Percentiles rank a stretch among this genome's conserved stretches.
These are phyloP conservation scores for Sycophila texana DNA, from an alignment of 2,888 invertebrate species.

Conservation along the genomic window DNA sequence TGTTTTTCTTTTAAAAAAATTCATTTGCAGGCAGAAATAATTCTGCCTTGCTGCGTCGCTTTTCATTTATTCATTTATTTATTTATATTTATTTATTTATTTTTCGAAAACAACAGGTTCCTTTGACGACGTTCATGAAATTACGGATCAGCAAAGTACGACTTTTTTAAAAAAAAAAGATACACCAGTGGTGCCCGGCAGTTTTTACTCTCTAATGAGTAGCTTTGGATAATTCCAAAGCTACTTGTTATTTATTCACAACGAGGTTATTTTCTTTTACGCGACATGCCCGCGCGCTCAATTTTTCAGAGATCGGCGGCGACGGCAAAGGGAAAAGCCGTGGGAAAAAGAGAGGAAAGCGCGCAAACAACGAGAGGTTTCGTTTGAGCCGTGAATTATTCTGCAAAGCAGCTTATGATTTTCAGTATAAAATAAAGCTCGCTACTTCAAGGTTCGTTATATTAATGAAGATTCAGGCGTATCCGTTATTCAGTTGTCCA, in stretches of 20 bases:
- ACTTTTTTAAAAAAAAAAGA: too few relatives aligned
- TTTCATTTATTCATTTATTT: too few relatives aligned
- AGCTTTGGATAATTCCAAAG: too few relatives aligned
- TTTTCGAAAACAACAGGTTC: too few relatives aligned
- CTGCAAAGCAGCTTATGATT: slow-evolving; percentile 39
- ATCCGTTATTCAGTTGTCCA: not conserved
- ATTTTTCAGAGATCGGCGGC: not conserved
- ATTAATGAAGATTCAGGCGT: slow-evolving; percentile 3
- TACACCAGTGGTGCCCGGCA: too few relatives aligned
- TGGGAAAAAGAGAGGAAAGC: not conserved
- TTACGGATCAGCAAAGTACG: too few relatives aligned
- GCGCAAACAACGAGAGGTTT: not conserved
- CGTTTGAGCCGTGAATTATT: slow-evolving; percentile 16
- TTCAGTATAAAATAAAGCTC: not conserved
- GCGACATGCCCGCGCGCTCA: not conserved
- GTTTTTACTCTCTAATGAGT: too few relatives aligned
- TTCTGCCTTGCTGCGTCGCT: too few relatives aligned
- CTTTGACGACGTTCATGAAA: too few relatives aligned
- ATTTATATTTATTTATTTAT: too few relatives aligned
- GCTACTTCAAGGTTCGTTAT: not conserved
- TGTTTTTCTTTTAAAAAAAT: too few relatives aligned
- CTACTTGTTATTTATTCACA: not conserved
- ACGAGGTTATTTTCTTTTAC: not conserved
- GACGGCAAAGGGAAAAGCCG: not conserved
- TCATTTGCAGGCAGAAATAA: too few relatives aligned